Conservation (phyloP, 2,888 invertebrate species). For the Eupithecia inturbata region DNA sequence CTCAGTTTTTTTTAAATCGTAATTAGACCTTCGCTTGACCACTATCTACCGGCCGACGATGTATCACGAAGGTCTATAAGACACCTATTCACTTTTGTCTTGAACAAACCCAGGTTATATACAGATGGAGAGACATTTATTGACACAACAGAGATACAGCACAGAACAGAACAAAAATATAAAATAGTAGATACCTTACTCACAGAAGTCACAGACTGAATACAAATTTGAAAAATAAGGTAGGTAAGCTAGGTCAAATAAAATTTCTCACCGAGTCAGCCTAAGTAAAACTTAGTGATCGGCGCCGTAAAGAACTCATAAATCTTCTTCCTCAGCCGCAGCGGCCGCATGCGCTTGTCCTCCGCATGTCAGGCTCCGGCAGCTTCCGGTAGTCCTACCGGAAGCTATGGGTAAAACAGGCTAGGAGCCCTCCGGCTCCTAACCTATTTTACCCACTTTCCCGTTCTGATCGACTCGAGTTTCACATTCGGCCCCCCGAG, state of each 20-base stretch:
- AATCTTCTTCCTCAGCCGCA: conserved; percentile 94
- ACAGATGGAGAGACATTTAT: no score
- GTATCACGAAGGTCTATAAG: background rate
- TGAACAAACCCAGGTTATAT: background rate
- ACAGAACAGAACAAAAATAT: no score
- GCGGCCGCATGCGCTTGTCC: conserved; percentile 89
- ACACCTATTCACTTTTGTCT: background rate
- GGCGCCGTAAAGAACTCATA: conserved; percentile 99
- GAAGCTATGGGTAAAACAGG: no score
- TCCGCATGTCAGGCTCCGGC: conserved; percentile 81
- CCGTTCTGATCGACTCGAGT: conserved; percentile 94
- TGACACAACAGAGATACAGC: no score
- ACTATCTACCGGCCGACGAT: no score
- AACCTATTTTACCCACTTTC: conserved; percentile 86
- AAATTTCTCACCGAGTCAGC: conserved; percentile 93
- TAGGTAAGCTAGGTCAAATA: no score
- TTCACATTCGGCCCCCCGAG: conserved; percentile 86
- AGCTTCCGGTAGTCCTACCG: conserved; percentile 75
- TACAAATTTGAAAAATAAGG: no score
- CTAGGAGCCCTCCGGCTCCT: conserved; percentile 78
- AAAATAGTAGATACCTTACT: no score
- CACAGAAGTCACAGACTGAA: no score
- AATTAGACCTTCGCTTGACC: background rate
- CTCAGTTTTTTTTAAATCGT: background rate
- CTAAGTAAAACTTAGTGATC: conserved; percentile 99